Evolutionary conservation across 23 tunicate species (phyloP).

Genomic region (Corella eumyota): DNA sequence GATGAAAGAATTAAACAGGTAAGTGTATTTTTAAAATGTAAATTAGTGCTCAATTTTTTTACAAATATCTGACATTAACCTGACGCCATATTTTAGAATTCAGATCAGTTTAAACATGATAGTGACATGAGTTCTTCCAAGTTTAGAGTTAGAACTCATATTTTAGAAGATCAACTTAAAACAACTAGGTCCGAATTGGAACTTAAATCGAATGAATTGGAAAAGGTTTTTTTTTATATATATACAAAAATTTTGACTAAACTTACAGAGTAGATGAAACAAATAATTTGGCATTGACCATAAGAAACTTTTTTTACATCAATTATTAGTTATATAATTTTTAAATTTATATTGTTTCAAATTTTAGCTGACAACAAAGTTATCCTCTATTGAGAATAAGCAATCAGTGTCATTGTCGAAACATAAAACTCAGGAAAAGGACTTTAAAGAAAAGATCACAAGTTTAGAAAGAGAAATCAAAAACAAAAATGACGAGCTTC

Average conservation of each 20-base stretch:
- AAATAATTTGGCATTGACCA: too few relatives aligned
- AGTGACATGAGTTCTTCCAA: constrained; percentile 3
- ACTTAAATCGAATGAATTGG: background rate
- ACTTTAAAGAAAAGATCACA: background rate
- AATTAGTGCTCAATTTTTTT: background rate
- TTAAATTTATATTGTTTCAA: background rate
- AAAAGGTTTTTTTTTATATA: constrained; percentile 1
- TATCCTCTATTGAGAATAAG: background rate
- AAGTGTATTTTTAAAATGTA: background rate
- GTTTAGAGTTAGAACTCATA: constrained; percentile 12
- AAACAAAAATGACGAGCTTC: constrained; percentile 8
- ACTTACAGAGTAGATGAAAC: too few relatives aligned
- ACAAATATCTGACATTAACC: background rate
- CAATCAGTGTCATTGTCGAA: background rate
- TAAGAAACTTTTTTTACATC: too few relatives aligned
- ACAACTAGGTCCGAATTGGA: constrained; percentile 8
- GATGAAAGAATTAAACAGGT: background rate
- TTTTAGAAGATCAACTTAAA: constrained; percentile 28
- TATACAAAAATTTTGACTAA: too few relatives aligned
- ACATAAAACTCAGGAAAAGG: background rate
- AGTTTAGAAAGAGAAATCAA: constrained; percentile 6
- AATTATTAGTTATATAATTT: too few relatives aligned
- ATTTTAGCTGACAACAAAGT: background rate
- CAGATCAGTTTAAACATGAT: constrained; percentile 8
- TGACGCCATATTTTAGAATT: constrained; percentile 1